A percentile compares a stretch with the other conserved stretches of the same genome.
Conservation (phyloP, 92 coral and sea anemone genomes). For the Isaurus tuberculatus region DNA sequence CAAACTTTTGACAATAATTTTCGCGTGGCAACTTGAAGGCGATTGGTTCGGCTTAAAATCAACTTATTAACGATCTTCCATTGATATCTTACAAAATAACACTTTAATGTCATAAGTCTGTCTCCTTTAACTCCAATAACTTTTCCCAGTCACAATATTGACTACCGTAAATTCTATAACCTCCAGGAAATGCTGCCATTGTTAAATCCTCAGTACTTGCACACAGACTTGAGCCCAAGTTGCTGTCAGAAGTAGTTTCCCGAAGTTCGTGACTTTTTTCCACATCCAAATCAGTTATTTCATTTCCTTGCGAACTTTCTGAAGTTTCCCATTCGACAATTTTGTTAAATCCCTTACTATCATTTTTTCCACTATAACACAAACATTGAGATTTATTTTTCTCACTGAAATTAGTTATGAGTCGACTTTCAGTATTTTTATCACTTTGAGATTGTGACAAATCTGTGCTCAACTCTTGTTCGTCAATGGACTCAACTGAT, state of each 20-base stretch:
- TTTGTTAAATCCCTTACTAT: not conserved
- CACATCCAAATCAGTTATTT: constrained; percentile 29
- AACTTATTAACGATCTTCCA: not conserved
- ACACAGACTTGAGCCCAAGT: constrained; percentile 41
- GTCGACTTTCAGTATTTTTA: not conserved
- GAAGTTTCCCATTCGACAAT: constrained; percentile 68
- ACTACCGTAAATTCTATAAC: not conserved
- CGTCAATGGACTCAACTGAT: constrained; percentile 18
- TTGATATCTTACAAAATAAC: not conserved
- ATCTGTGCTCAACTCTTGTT: not conserved
- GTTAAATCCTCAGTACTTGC: constrained; percentile 34
- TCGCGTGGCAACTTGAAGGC: not conserved
- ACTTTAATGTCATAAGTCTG: constrained; percentile 38
- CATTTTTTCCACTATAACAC: constrained; percentile 6
- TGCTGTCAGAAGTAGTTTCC: constrained; percentile 40
- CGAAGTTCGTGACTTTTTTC: constrained; percentile 35
- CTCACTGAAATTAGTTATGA: not conserved
- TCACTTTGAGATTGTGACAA: not conserved
- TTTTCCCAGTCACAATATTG: constrained; percentile 32
- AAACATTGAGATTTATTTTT: constrained; percentile 21
- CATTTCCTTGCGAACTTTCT: constrained; percentile 64
- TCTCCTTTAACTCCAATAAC: constrained; percentile 25
- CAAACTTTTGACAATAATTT: not conserved
- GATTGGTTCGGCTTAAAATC: constrained; percentile 10
- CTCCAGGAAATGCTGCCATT: constrained; percentile 10